Conservation (phyloP, 2,113 vertebrate species). For the Gnathonemus echidnorhynchus region DNA sequence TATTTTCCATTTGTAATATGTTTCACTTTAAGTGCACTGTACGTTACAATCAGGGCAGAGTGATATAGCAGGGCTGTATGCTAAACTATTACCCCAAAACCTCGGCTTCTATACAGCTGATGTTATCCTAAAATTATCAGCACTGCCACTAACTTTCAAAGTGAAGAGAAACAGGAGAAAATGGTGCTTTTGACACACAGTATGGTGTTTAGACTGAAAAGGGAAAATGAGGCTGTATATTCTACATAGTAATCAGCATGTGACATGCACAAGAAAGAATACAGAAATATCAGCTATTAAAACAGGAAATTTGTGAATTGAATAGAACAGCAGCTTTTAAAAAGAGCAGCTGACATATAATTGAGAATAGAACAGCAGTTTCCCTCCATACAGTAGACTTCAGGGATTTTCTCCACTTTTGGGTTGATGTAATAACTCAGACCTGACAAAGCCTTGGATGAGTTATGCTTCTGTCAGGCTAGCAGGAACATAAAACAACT, state of each 20-base stretch:
- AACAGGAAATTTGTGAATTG: conserved; percentile 39
- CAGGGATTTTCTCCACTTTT: conserved; percentile 35
- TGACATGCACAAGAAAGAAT: conserved; percentile 28
- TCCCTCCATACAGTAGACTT: conserved; percentile 32
- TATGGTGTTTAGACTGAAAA: neutral
- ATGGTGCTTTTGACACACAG: neutral
- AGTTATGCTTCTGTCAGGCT: conserved; percentile 64
- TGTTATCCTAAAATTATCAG: neutral
- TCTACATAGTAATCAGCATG: conserved; percentile 35
- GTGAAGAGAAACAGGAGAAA: neutral
- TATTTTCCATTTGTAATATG: neutral
- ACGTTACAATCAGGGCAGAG: neutral
- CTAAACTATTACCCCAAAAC: neutral
- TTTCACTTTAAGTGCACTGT: neutral
- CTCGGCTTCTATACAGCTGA: neutral
- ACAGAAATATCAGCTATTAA: conserved; percentile 40
- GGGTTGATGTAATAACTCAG: conserved; percentile 62
- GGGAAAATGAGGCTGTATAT: conserved; percentile 41
- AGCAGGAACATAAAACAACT: conserved; percentile 58
- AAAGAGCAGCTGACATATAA: conserved; percentile 37
- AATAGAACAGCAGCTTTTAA: conserved; percentile 43
- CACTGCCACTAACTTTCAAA: neutral
- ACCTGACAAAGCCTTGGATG: conserved; percentile 59
- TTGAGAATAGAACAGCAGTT: conserved; percentile 35
- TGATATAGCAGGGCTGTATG: neutral